Evolutionary conservation across 2,888 invertebrate species (phyloP), one percentile per base, ranked within the genome.

Genomic region (Cyclophora punctaria): DNA sequence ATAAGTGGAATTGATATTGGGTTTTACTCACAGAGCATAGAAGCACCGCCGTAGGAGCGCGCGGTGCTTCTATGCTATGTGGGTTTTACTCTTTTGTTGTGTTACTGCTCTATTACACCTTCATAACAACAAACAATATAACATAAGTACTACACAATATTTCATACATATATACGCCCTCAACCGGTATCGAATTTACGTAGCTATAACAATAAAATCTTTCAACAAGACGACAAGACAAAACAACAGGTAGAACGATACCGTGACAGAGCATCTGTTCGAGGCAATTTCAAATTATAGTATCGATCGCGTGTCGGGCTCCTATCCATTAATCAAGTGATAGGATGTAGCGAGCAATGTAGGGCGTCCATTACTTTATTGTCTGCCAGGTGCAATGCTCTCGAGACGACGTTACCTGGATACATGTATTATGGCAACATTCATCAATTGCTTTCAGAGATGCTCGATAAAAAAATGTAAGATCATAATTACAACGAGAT

Each of bases 361-460:
- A 75, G 68, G 62, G 60, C 68, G 67, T 64, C 77, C 77, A 78
- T 78, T 78, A 77, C 71, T 62, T 68, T 77, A 78, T 78, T 78
- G 73, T 76, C 70, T 69, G 68, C 69, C 74, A 78, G 77, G 75
- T 75, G 75, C 64, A 68, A 58, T 55, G 59, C 53, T 53, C 57
- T 54, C 48, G 51, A 41, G 53, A 56, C 54, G 49, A 52, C 58
- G 58, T 57, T 60, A 60, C 58, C 55, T 55, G 59, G 62, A 61
- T 48, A 44, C 48, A 20, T 20, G 20, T 20, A 20, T 20, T 20
- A 20, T 20, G 20, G 20, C 50, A 59, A 71, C 61, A 71, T 75
- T 74, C 71, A 72, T 74, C 71, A 73, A 69, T 64, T 67, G 67
- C 70, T 71, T 58, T 64, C 20, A 2, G 20, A 20, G 20, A 20